A percentile compares a stretch with the other conserved stretches of the same genome.
These are phyloP conservation scores for Ricordea florida DNA, from an alignment of 92 coral and sea anemone genomes.

Conservation along the genomic window DNA sequence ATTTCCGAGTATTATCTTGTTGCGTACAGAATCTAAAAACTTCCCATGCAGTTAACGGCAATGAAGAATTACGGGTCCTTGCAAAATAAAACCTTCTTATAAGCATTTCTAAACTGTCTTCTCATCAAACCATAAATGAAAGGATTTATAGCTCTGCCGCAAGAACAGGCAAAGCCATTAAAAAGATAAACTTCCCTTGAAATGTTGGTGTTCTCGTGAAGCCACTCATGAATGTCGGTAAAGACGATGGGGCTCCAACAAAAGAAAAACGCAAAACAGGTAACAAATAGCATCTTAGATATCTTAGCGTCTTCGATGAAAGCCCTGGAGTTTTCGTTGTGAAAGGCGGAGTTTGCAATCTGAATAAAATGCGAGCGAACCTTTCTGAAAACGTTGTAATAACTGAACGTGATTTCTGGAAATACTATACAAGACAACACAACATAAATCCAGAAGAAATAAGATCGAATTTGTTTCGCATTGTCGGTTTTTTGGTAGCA, in stretches of 20 bases:
- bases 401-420: slow-evolving; percentile 10
- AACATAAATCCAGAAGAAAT: neutral
- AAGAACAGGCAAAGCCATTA: neutral
- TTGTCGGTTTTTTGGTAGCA: neutral
- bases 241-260: neutral
- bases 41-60: no score
- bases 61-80: no score
- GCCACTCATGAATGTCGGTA: neutral
- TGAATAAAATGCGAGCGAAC: slow-evolving; percentile 11
- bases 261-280: neutral
- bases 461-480: neutral
- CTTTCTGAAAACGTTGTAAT: neutral
- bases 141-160: slow-evolving; percentile 11
- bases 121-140: slow-evolving; percentile 12
- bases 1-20: no score
- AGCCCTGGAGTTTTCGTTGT: neutral
- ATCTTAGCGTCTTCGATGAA: slow-evolving; percentile 7
- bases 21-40: no score
- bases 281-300: neutral
- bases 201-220: neutral
- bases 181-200: slow-evolving; percentile 2
- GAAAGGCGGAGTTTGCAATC: neutral
- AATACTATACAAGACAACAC: no score
- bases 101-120: neutral
- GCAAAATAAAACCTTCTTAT: neutral